phyloP scores from a whole-genome alignment of 2,113 vertebrate species.

The Nesogale talazaci region DNA sequence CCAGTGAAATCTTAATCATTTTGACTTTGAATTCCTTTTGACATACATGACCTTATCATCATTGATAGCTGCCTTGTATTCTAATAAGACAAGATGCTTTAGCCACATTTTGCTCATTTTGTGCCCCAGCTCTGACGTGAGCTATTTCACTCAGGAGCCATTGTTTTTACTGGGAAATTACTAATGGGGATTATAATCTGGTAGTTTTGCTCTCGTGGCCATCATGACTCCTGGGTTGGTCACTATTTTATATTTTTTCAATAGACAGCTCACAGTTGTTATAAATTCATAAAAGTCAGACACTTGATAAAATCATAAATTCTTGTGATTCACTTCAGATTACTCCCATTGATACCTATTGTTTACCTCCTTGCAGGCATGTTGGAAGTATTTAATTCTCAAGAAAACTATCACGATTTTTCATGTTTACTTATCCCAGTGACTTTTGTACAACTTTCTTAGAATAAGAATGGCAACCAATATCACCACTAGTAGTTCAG shows the following conservation, averaged over 20 bases:
- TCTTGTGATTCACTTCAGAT: constrained; percentile 19
- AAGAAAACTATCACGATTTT: too few species aligned
- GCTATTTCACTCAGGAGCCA: background rate
- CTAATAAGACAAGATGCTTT: background rate
- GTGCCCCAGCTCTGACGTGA: background rate
- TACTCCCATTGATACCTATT: constrained; percentile 7
- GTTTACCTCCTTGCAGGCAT: background rate
- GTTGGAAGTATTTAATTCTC: too few species aligned
- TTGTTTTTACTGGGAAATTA: constrained; percentile 36
- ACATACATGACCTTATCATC: background rate
- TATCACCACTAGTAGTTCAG: too few species aligned
- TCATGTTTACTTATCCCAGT: too few species aligned
- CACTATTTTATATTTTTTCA: too few species aligned
- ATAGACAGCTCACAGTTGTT: too few species aligned
- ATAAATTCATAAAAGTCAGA: too few species aligned
- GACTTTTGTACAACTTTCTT: too few species aligned
- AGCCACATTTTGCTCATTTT: constrained; percentile 40
- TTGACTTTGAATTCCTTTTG: constrained; percentile 27
- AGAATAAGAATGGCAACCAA: too few species aligned
- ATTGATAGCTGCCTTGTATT: constrained; percentile 15
- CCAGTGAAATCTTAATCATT: background rate
- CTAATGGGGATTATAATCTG: background rate
- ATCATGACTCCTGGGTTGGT: too few species aligned
- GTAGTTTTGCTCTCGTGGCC: background rate
- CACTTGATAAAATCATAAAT: background rate